A percentile compares a stretch with the other conserved stretches of the same genome.
Evolutionary conservation across 2,888 invertebrate genomes (phyloP).

Genomic region (Noctua janthina): DNA sequence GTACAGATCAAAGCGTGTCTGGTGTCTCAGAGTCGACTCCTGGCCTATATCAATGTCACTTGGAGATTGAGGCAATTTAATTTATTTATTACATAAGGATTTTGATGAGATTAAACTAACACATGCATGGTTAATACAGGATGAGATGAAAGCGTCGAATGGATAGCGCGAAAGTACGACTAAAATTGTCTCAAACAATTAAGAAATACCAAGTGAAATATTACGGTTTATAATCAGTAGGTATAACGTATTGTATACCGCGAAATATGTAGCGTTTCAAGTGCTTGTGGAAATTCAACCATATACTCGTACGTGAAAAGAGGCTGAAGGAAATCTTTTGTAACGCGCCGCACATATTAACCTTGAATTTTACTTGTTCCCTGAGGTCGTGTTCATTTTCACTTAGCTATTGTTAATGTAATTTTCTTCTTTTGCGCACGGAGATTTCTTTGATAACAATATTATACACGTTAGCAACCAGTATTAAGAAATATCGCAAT

Average conservation of each 20-base stretch:
- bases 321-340: constrained; percentile 61
- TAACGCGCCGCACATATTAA: constrained; percentile 56
- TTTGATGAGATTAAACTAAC: constrained; percentile 63
- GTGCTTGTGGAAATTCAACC: constrained; percentile 50
- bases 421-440: constrained; percentile 33
- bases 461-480: constrained; percentile 9
- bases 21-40: constrained; percentile 70
- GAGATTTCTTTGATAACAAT: constrained; percentile 41
- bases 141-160: constrained; percentile 43
- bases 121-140: constrained; percentile 65
- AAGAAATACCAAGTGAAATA: constrained; percentile 3
- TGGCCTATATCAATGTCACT: constrained; percentile 75
- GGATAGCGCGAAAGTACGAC: constrained; percentile 16
- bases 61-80: constrained; percentile 64
- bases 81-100: constrained; percentile 66
- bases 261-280: constrained; percentile 26
- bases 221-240: constrained; percentile 4
- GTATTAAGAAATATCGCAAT: constrained; percentile 15
- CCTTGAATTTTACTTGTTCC: constrained; percentile 52
- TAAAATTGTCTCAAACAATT: neutral
- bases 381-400: constrained; percentile 43
- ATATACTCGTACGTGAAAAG: constrained; percentile 54
- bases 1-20: constrained; percentile 75
- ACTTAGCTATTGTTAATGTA: constrained; percentile 45
- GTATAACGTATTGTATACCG: constrained; percentile 7